A percentile compares a stretch with the other conserved stretches of the same genome.
Conservation (phyloP, 1,140 invertebrate genomes). For the Scaptomyza graminum region DNA sequence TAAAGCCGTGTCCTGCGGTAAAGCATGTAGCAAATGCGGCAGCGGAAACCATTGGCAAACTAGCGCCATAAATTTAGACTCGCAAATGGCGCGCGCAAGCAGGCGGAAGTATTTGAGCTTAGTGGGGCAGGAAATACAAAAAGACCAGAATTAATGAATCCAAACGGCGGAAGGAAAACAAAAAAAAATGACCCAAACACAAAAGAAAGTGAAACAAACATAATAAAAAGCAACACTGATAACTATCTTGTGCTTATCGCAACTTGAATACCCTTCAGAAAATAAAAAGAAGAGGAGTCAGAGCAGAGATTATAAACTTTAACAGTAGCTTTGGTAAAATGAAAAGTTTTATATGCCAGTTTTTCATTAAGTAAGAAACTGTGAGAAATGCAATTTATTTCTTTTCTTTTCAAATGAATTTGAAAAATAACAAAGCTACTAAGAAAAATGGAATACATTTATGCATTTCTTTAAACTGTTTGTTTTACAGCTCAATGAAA, state of each 20-base stretch:
- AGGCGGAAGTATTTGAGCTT: conserved; percentile 73
- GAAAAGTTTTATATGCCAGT: no score
- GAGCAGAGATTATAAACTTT: background rate
- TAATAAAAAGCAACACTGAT: conserved; percentile 6
- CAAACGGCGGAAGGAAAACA: conserved; percentile 38
- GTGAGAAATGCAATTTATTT: no score
- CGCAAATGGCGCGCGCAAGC: conserved; percentile 58
- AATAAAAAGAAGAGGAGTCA: background rate
- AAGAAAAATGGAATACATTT: no score
- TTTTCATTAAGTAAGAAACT: no score
- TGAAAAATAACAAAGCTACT: no score
- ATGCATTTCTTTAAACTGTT: no score
- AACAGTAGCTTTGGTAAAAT: background rate
- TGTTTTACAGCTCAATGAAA: no score
- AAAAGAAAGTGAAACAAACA: conserved; percentile 27
- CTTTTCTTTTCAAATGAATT: no score
- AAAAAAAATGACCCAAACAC: conserved; percentile 18
- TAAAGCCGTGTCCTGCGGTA: conserved; percentile 31
- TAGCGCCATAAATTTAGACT: conserved; percentile 68
- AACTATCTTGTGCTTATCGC: conserved; percentile 28
- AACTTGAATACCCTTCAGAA: conserved; percentile 50
- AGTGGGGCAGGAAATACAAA: conserved; percentile 68
- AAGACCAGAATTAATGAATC: conserved; percentile 67
- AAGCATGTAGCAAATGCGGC: conserved; percentile 51
- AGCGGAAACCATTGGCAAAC: conserved; percentile 67